Conservation (phyloP, 2,888 invertebrate genomes). For the Cephus spinipes region DNA sequence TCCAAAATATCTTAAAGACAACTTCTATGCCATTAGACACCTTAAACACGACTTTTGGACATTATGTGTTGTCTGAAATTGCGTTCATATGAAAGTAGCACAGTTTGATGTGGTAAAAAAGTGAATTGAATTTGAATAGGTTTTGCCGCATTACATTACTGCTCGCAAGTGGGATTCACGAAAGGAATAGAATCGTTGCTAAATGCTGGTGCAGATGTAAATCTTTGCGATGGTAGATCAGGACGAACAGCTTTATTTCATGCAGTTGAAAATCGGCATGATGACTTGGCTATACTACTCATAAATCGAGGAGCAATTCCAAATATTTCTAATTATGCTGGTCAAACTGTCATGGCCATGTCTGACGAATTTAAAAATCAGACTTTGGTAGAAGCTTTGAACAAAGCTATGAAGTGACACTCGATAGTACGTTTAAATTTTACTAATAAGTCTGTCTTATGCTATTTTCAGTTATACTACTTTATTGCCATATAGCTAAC, state of each 20-base stretch:
- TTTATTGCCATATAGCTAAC: too few relatives aligned
- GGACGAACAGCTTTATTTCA: slow-evolving; percentile 59
- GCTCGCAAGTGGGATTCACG: slow-evolving; percentile 44
- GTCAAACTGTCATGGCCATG: slow-evolving; percentile 50
- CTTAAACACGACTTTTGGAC: too few relatives aligned
- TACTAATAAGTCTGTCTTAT: too few relatives aligned
- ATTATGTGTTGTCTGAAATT: too few relatives aligned
- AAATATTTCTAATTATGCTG: slow-evolving; percentile 48
- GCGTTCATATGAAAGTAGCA: neutral
- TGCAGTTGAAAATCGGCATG: slow-evolving; percentile 49
- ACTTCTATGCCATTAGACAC: too few relatives aligned
- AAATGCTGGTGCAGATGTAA: slow-evolving; percentile 44
- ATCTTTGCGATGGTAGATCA: slow-evolving; percentile 53
- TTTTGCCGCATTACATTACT: slow-evolving; percentile 57
- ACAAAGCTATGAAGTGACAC: slow-evolving; percentile 24
- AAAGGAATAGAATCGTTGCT: slow-evolving; percentile 43
- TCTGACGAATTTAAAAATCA: slow-evolving; percentile 42
- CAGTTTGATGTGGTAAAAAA: neutral
- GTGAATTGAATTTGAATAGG: slow-evolving; percentile 35
- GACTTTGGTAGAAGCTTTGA: slow-evolving; percentile 34
- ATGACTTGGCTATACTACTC: slow-evolving; percentile 37
- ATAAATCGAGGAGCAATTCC: slow-evolving; percentile 45
- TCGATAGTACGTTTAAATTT: too few relatives aligned
- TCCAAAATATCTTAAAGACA: too few relatives aligned
- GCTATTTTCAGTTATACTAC: too few relatives aligned